Base-by-base conservation (phyloP, 2,888 invertebrate species). In the Entomobrya proxima region DNA sequence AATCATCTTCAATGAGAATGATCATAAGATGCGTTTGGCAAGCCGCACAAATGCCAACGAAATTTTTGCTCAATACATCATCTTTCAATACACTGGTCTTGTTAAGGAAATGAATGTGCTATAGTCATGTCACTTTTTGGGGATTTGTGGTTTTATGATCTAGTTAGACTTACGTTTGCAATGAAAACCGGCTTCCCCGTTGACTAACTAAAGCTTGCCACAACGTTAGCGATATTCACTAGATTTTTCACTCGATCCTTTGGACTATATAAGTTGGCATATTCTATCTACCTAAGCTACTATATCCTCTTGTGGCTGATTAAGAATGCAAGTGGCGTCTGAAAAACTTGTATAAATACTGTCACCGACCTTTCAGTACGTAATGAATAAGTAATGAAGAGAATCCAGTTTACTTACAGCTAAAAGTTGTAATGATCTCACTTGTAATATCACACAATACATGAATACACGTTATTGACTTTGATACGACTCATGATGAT, bases 341-440 rank as follows among this genome's bases (percentile, higher is more conserved):
- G 2, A 30, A 21, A 32, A 61, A 61, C 61, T 61, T 61, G 30
- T 61, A 32, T 32, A 61, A 61, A 61, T 32, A 61, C 30, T 15
- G 50, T 37, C 32, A 52, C 78, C 37, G 69, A 79, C 79, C 79
- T 55, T 24, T 55, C 76, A 58, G 24, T 58, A 61, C n/a, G 52
- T 47, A n/a, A n/a, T 78, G 69, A 50, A 79, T 79, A 32, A 69
- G 50, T 79, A 79, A 79, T 79, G 79, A 64, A 50, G 64, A 78
- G 44, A 35, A 64, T 24, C 35, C 64, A 44, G 37, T 50, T 52
- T 69, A 67, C 30, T 27, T 9, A 27, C 27, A 55, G 24, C 11
- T 27, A 61, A 77, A 77, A 35, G 18, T 37, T 61, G 52, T 72
- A n/a, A n/a, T n/a, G n/a, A n/a, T n/a, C n/a, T n/a, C n/a, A n/a